Conservation (phyloP, 2,797 vertebrate species). For the Phoebastria nigripes region DNA sequence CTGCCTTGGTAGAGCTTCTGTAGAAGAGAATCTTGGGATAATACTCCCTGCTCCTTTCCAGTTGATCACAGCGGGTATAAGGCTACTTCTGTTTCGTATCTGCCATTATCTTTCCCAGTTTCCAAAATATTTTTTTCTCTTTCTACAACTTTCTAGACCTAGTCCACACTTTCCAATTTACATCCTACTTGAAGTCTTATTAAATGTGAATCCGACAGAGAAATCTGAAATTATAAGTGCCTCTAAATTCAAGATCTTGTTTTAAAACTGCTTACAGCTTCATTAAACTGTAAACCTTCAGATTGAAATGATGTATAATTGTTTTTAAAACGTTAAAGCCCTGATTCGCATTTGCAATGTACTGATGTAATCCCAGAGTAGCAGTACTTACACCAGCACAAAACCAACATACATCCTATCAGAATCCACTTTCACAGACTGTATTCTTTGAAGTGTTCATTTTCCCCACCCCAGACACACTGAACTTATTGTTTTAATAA, state of each 20-base stretch:
- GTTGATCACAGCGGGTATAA: not conserved
- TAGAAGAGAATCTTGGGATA: not conserved
- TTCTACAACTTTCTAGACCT: not conserved
- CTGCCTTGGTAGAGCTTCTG: not conserved
- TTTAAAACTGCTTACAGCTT: not conserved
- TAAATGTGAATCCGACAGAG: not conserved
- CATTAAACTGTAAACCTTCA: not conserved
- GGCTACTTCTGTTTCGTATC: not conserved
- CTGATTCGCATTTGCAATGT: not conserved
- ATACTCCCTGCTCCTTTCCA: not conserved
- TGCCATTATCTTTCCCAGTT: not conserved
- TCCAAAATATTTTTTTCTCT: not conserved
- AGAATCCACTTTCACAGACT: not conserved
- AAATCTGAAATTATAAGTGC: not conserved
- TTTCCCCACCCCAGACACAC: not conserved
- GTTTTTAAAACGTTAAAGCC: not conserved
- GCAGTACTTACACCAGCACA: not conserved
- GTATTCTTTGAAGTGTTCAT: not conserved
- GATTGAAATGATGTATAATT: not conserved
- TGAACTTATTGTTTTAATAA: constrained; percentile 33
- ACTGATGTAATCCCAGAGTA: not conserved
- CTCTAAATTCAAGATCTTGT: not conserved
- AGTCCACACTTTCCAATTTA: not conserved
- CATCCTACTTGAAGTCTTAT: not conserved
- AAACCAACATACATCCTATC: not conserved